Evolutionary conservation across 2,113 vertebrate species (phyloP).

Genomic region (Nipponia nippon): DNA sequence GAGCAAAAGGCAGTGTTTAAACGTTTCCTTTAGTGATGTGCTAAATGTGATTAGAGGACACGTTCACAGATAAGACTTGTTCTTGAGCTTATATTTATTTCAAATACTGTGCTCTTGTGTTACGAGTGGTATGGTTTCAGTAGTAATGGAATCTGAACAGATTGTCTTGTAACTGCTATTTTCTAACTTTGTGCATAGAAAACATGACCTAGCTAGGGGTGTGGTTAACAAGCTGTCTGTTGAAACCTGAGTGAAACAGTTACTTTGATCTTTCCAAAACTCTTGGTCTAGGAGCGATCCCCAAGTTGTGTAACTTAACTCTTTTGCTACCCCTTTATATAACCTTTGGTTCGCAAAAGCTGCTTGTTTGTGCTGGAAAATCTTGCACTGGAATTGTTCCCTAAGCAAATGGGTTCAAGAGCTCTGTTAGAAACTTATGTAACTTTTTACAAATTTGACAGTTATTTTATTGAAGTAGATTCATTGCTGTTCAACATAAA

Average conservation of each 20-base stretch:
- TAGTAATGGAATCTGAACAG: background rate
- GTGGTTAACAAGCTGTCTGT: background rate
- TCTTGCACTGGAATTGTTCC: background rate
- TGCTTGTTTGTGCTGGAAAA: background rate
- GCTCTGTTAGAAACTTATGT: background rate
- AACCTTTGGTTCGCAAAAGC: background rate
- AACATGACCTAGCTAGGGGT: background rate
- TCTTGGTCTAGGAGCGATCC: background rate
- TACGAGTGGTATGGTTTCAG: background rate
- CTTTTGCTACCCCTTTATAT: background rate
- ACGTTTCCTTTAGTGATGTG: background rate
- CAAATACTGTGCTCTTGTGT: rapidly evolving
- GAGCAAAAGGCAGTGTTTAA: background rate
- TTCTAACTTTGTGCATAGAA: background rate
- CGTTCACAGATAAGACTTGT: background rate
- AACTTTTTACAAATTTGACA: background rate
- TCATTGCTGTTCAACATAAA: background rate
- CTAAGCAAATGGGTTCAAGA: background rate
- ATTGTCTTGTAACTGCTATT: background rate
- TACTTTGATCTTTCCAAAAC: background rate
- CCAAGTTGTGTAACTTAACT: background rate
- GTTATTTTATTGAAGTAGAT: background rate
- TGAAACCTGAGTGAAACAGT: background rate
- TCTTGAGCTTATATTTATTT: background rate
- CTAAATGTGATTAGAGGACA: background rate